These are phyloP conservation scores for Zoroaster sp. DNA, from an alignment of 53 echinoderm and acorn worm genomes.

Conservation along the genomic window DNA sequence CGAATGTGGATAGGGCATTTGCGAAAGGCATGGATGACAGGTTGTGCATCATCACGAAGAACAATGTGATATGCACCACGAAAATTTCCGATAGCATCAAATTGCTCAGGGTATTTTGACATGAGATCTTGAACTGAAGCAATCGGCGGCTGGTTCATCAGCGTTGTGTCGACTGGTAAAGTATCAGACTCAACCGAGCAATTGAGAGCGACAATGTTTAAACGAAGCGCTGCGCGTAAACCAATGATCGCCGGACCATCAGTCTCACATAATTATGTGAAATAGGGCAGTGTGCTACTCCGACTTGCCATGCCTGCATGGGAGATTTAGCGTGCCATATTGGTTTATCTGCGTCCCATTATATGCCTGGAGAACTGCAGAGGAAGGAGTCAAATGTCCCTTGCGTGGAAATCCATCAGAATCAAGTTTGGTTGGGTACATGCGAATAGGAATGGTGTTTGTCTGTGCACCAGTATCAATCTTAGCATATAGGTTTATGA, in stretches of 20 bases:
- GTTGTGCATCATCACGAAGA: not conserved
- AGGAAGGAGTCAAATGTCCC: not conserved
- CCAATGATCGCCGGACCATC: conserved; percentile 57
- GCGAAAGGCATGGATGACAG: conserved; percentile 3
- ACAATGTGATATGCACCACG: conserved; percentile 51
- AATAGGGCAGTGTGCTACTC: conserved; percentile 19
- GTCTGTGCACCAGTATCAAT: conserved; percentile 60
- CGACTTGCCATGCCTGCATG: conserved; percentile 15
- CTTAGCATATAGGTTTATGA: conserved; percentile 29
- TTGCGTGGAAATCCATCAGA: conserved; percentile 2
- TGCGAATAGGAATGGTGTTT: conserved; percentile 62
- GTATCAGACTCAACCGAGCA: conserved; percentile 2
- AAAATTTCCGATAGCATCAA: conserved; percentile 63
- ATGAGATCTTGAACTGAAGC: conserved; percentile 19
- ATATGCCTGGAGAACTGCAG: conserved; percentile 44
- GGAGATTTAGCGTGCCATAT: conserved; percentile 36
- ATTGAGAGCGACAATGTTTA: conserved; percentile 17
- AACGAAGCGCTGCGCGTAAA: conserved; percentile 2
- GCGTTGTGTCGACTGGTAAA: not conserved
- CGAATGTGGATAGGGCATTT: conserved; percentile 59
- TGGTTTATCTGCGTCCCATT: conserved; percentile 52
- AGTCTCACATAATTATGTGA: conserved; percentile 33
- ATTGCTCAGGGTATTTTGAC: conserved; percentile 51
- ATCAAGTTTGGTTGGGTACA: conserved; percentile 26
- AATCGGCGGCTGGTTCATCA: not conserved